A percentile compares a stretch with the other conserved stretches of the same genome.
Evolutionary conservation across 2,113 vertebrate genomes (phyloP).

Genomic region (Asarcornis scutulata): DNA sequence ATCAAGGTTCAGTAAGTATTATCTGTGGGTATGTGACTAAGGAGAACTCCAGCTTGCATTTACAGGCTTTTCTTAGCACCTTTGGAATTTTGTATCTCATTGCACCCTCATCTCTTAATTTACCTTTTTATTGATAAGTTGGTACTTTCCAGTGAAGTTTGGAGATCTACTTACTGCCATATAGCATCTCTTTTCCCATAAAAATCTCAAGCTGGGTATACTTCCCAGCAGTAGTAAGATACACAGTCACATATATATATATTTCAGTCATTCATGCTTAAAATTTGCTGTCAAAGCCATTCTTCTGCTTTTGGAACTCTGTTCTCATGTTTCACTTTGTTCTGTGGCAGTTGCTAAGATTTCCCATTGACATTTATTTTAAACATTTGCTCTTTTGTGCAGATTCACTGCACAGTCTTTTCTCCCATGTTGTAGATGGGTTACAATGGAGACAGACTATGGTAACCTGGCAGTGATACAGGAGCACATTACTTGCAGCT

Average conservation of each 20-base stretch:
- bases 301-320: conserved; percentile 47
- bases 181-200: background rate
- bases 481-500: conserved; percentile 67
- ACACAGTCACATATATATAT: background rate
- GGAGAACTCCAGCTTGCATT: background rate
- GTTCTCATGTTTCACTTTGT: conserved; percentile 66
- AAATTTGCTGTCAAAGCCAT: conserved; percentile 52
- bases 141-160: background rate
- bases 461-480: conserved; percentile 66
- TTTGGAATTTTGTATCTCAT: background rate
- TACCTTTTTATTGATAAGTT: background rate
- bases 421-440: conserved; percentile 44
- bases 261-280: conserved; percentile 40
- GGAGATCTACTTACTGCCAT: background rate
- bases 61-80: background rate
- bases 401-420: conserved; percentile 10
- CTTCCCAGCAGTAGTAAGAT: conserved; percentile 11
- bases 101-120: background rate
- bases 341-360: conserved; percentile 59
- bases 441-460: conserved; percentile 41
- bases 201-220: background rate
- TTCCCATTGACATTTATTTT: conserved; percentile 64
- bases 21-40: background rate
- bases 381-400: conserved; percentile 53
- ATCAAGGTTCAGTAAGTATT: background rate